These are phyloP conservation scores for Hydropsyche betteni DNA, from an alignment of 2,888 invertebrate genomes.

Conservation along the genomic window DNA sequence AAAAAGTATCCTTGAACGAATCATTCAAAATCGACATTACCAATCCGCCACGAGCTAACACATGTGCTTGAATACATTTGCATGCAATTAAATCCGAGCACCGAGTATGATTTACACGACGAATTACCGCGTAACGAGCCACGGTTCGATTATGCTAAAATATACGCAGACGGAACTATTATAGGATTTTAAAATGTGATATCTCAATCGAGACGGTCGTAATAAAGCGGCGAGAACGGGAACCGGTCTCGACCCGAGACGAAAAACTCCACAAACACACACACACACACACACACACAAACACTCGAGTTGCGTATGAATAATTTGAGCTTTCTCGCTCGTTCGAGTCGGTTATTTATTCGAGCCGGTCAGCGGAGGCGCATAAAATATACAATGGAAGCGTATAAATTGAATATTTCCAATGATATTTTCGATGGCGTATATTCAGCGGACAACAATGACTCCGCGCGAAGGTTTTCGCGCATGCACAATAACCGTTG, in stretches of 20 bases:
- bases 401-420: constrained; percentile 14
- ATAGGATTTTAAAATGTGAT: constrained; percentile 27
- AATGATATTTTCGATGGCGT: neutral
- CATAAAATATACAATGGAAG: constrained; percentile 8
- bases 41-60: no score
- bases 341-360: no score
- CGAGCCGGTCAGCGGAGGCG: neutral
- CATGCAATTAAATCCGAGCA: neutral
- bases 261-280: neutral
- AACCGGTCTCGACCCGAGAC: no score
- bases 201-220: constrained; percentile 6
- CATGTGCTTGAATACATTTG: neutral
- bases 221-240: no score
- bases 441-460: constrained; percentile 7
- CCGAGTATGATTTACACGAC: neutral
- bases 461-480: neutral
- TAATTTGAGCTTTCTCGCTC: constrained; percentile 25
- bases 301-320: neutral
- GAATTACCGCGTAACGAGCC: neutral
- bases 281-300: neutral
- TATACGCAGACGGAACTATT: neutral
- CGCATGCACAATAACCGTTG: no score
- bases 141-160: constrained; percentile 5
- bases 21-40: no score
- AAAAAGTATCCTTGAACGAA: no score